These are phyloP conservation scores for Eueides isabella DNA, from an alignment of 1,140 invertebrate species.

Conservation along the genomic window DNA sequence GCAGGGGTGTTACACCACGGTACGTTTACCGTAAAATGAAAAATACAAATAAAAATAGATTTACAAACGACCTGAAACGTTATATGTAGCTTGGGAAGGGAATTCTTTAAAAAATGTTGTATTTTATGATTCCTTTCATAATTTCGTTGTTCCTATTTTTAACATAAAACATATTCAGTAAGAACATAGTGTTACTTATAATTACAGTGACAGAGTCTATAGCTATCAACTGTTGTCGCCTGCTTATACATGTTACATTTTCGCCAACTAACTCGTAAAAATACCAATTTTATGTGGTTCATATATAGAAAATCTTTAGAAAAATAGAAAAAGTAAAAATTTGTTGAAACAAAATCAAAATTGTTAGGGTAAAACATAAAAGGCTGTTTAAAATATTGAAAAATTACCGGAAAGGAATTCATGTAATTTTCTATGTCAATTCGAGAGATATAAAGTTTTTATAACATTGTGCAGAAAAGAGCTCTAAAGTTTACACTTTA, in stretches of 20 bases:
- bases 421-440: too few relatives aligned
- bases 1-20: too few relatives aligned
- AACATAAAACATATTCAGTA: slow-evolving; percentile 69
- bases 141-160: slow-evolving; percentile 56
- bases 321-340: not conserved
- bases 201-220: slow-evolving; percentile 61
- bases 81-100: not conserved
- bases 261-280: slow-evolving; percentile 62
- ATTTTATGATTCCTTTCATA: slow-evolving; percentile 39
- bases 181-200: slow-evolving; percentile 61
- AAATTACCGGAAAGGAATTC: too few relatives aligned
- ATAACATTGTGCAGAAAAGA: too few relatives aligned
- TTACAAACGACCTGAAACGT: not conserved
- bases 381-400: not conserved
- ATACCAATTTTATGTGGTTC: slow-evolving; percentile 55
- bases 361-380: too few relatives aligned
- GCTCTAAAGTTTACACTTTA: too few relatives aligned
- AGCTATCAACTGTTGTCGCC: slow-evolving; percentile 63
- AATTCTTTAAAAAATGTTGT: slow-evolving; percentile 31
- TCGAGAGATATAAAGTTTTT: too few relatives aligned
- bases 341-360: not conserved
- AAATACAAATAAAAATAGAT: too few relatives aligned
- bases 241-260: slow-evolving; percentile 41
- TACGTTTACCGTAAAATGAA: too few relatives aligned
- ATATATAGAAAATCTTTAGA: slow-evolving; percentile 45